These are phyloP conservation scores for Eulacestoma nigropectus DNA, from an alignment of 2,113 vertebrate species.

Conservation along the genomic window DNA sequence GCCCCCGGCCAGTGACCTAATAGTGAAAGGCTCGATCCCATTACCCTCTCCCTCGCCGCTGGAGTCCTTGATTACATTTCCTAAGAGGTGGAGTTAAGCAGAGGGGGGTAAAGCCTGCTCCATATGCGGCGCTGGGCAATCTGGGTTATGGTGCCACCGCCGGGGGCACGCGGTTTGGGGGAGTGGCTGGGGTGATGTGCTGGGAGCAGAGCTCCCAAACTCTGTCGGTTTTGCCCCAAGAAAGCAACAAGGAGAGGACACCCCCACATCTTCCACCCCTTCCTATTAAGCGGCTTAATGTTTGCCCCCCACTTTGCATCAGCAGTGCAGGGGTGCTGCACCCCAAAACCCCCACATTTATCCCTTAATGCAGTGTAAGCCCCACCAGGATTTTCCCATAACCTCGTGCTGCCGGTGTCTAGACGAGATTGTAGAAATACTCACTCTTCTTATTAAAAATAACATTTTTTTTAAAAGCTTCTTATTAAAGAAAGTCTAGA, in stretches of 20 bases:
- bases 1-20: constrained; percentile 43
- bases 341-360: not conserved
- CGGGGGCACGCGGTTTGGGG: rapidly evolving
- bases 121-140: not conserved
- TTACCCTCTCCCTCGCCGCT: not conserved
- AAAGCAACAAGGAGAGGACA: not conserved
- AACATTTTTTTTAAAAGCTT: constrained; percentile 8
- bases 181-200: rapidly evolving
- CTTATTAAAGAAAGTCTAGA: constrained; percentile 62
- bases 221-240: not conserved
- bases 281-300: not conserved
- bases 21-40: constrained; percentile 56
- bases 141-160: constrained; percentile 41
- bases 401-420: constrained; percentile 7
- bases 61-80: constrained; percentile 52
- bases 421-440: constrained; percentile 47
- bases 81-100: not conserved
- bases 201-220: not conserved
- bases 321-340: not conserved
- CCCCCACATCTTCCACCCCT: not conserved
- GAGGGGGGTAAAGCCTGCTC: not conserved
- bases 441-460: constrained; percentile 43
- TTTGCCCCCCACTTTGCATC: not conserved
- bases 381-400: not conserved
- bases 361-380: not conserved